phyloP scores from a whole-genome alignment of 2,113 vertebrate genomes.

The Lipotes vexillifer region DNA sequence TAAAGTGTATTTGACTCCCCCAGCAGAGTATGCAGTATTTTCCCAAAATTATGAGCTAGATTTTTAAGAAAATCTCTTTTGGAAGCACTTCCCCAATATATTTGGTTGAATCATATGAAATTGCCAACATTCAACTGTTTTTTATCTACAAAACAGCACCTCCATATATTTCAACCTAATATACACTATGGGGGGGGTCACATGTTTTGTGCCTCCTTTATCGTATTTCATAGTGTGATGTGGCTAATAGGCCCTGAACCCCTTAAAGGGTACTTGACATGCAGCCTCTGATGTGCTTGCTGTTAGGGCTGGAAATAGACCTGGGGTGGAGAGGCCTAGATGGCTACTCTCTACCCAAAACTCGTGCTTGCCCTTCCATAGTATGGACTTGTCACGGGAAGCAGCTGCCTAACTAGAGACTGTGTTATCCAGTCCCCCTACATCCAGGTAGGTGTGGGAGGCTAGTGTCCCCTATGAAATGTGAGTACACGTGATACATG shows the following conservation, averaged over 20 bases:
- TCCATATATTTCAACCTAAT: not conserved
- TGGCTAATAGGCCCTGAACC: not conserved
- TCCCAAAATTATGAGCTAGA: not conserved
- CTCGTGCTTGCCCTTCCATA: not conserved
- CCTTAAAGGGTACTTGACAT: not conserved
- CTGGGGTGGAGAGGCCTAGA: not conserved
- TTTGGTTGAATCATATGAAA: conserved; percentile 7
- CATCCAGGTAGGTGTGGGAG: not conserved
- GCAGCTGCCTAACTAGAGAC: not conserved
- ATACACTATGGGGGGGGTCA: not conserved
- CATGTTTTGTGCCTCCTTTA: not conserved
- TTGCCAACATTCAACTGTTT: not conserved
- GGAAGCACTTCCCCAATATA: conserved; percentile 1
- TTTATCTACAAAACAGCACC: not conserved
- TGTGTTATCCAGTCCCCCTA: not conserved
- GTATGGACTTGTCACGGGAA: not conserved
- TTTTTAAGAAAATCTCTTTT: conserved; percentile 38
- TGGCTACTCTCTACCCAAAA: not conserved
- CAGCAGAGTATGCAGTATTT: not conserved
- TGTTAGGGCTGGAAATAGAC: not conserved
- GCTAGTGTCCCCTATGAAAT: not conserved
- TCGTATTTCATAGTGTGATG: not conserved
- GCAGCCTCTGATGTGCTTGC: not conserved
- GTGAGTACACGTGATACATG: not conserved
- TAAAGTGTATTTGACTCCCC: not conserved